Base-by-base conservation (phyloP, 2,888 invertebrate genomes). In the Drosophila nigricruria region DNA sequence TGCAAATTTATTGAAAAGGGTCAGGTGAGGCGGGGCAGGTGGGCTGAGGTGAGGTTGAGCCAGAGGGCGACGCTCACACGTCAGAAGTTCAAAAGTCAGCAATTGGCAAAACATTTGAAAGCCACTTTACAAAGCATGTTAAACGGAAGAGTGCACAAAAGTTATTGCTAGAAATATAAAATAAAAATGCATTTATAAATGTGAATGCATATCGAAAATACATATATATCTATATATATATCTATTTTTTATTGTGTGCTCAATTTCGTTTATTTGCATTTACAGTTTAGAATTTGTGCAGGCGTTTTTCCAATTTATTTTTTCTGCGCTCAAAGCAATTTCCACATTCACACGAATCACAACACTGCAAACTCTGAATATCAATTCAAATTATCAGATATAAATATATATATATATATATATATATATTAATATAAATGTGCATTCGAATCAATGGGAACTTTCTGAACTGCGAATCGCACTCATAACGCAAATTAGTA, bases 41-140 rank as follows among this genome's bases (percentile, higher is more conserved):
- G 14, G 8, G 27, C 27, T 6, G 6, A 10, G 36, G n/a, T 10
- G 8, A 18, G 10, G n/a, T 4, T 4, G 38, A 23, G 42, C 27
- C 27, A 20, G n/a, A 14, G 57, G 58, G 50, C 50, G 32, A 20
- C 14, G 20, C 30, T 47, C 65, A 68, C 68, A 66, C 58, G 49
- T 64, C 34, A 40, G 50, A 12, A 62, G 66, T 66, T 87, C 67
- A 73, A 74, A 79, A 81, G 75, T 75, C 85, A 64, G 68, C 64
- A 81, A 83, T 83, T 81, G 74, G 70, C 63, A 79, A 79, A 83
- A 77, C 72, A 83, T 81, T 81, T 70, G 68, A 71, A 73, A 82
- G 72, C 82, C 78, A 75, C 68, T 82, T 80, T 70, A 59, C 73
- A 75, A 20, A 61, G 53, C 58, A 70, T 65, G 64, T 85, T 73